Base-by-base conservation (phyloP, 2,113 vertebrate genomes). In the Microcebus griseorufus region DNA sequence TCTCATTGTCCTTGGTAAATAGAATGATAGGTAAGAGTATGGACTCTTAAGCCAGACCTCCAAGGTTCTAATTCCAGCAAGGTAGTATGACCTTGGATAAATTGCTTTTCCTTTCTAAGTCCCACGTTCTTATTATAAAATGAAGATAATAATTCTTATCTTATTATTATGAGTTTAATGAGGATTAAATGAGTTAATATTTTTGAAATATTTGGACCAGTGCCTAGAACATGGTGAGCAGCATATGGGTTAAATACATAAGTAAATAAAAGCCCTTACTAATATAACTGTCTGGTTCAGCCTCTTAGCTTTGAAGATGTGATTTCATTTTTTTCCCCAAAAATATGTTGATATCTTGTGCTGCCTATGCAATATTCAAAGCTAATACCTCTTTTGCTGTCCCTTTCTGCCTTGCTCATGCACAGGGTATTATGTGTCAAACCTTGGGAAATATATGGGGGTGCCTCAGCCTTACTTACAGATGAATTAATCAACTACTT, bases 241-340 rank as follows among this genome's bases (percentile, higher is more conserved):
- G n/a, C 48, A 34, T 48, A n/a, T 76, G 39, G 60, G 34, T 91
- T 93, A 79, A 91, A 64, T 85, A 83, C 12, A n/a, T 37, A 80
- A 58, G 39, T 80, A 45, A 88, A 78, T 78, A 78, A 76, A 78
- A 83, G 13, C 37, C 42, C 39, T 89, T 55, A 45, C 48, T 51
- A 81, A 72, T 34, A 25, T 60, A 81, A 42, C 6, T 39, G 0
- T 51, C 29, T 83, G 75, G 45, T 72, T 79, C 55, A 88, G 39
- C 70, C 22, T 81, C 48, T 83, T 95, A 64, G 48, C 23, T 67
- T 78, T 53, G 42, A 96, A 89, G 34, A 84, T 42, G 11, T 29
- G 72, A 84, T 62, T 92, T 94, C 8, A 37, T 70, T 72, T 91
- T 86, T 92, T 73, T 86, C 82, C 39, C 53, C 5, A 89, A 62